Evolutionary conservation across 2,888 invertebrate species (phyloP).

Genomic region (Tuta absoluta): DNA sequence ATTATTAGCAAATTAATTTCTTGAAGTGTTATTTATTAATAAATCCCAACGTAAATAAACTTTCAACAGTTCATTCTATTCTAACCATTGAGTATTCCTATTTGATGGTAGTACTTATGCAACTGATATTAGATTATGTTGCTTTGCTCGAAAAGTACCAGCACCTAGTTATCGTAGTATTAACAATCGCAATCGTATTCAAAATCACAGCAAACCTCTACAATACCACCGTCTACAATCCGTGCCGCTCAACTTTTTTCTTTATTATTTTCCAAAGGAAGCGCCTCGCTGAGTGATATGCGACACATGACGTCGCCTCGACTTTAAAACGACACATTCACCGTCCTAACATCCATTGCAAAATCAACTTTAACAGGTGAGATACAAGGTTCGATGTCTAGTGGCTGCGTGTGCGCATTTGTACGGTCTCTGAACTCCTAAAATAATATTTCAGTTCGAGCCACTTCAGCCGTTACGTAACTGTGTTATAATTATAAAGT

Average conservation of each 20-base stretch:
- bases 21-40: too few relatives aligned
- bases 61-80: too few relatives aligned
- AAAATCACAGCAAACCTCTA: conserved; percentile 14
- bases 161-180: neutral
- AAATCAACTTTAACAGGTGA: conserved; percentile 58
- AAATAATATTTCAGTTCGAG: conserved; percentile 79
- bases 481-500: conserved; percentile 74
- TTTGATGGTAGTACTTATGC: too few relatives aligned
- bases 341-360: conserved; percentile 43
- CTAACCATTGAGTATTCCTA: too few relatives aligned
- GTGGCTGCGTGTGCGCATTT: conserved; percentile 41
- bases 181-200: neutral
- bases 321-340: conserved; percentile 55
- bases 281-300: conserved; percentile 76
- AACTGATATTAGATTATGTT: too few relatives aligned
- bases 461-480: conserved; percentile 76
- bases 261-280: conserved; percentile 77
- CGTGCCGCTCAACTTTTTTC: conserved; percentile 47
- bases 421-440: conserved; percentile 76
- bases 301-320: conserved; percentile 69
- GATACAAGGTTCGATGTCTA: conserved; percentile 54
- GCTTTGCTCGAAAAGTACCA: neutral
- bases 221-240: conserved; percentile 42
- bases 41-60: too few relatives aligned
- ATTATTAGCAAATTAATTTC: too few relatives aligned